Evolutionary conservation across 2,113 vertebrate genomes (phyloP).

Genomic region (Fregetta grallaria): DNA sequence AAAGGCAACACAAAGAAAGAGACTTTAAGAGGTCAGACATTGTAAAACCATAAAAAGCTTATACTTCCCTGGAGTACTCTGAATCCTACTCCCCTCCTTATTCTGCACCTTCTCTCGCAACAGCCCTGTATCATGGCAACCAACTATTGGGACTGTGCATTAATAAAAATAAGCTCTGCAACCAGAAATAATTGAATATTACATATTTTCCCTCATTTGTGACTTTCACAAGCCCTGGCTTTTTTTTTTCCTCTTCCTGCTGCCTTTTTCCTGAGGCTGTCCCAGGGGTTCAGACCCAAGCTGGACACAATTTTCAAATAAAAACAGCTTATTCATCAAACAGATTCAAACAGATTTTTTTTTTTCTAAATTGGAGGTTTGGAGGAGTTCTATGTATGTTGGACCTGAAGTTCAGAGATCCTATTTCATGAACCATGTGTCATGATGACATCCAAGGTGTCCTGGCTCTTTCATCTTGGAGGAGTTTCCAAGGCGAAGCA

Average conservation of each 20-base stretch:
- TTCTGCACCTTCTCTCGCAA: background rate
- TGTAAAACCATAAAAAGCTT: background rate
- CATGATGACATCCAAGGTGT: background rate
- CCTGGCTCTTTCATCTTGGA: background rate
- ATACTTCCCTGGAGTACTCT: background rate
- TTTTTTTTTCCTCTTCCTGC: background rate
- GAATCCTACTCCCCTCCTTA: background rate
- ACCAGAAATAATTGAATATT: constrained; percentile 9
- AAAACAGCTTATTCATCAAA: background rate
- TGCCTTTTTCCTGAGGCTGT: background rate
- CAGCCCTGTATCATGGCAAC: constrained; percentile 40
- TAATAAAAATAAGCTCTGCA: constrained; percentile 30
- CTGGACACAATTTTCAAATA: background rate
- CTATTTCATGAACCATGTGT: background rate
- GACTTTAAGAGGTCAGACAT: background rate
- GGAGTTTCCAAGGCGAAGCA: background rate
- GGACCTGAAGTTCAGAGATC: background rate
- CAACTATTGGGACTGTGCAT: background rate
- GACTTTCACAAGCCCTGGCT: background rate
- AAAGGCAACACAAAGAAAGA: background rate
- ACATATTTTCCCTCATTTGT: background rate
- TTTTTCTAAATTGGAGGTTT: background rate
- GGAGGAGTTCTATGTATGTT: background rate
- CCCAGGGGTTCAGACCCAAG: background rate
- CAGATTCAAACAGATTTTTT: background rate